A percentile compares a stretch with the other conserved stretches of the same genome.
phyloP scores from a whole-genome alignment of 2,113 vertebrate species.

The Poecile atricapillus region DNA sequence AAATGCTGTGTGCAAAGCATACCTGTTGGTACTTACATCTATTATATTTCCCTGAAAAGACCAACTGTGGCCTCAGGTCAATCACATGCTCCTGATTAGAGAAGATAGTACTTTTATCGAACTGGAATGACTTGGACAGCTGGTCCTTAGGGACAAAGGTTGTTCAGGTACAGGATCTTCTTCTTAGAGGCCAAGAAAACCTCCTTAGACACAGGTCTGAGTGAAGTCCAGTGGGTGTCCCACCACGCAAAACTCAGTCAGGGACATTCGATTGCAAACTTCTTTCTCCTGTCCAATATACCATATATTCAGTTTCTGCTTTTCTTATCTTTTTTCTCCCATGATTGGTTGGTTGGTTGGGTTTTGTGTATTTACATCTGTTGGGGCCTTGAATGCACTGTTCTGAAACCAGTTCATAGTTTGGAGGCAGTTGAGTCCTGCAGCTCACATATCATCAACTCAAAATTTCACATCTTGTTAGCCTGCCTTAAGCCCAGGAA shows the following conservation, averaged over 20 bases:
- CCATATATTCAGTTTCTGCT: neutral
- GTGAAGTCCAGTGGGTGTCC: neutral
- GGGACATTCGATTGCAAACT: neutral
- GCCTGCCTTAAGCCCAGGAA: neutral
- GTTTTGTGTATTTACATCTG: neutral
- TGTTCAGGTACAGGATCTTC: neutral
- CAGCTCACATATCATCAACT: neutral
- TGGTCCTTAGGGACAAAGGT: neutral
- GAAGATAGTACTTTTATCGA: neutral
- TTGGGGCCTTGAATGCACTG: neutral
- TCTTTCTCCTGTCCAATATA: neutral
- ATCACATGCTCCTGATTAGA: neutral
- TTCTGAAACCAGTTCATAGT: neutral
- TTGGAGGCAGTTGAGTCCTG: neutral
- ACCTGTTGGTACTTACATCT: neutral
- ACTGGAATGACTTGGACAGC: neutral
- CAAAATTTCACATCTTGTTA: neutral
- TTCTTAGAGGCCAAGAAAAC: neutral
- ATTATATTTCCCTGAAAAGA: neutral
- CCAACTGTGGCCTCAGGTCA: neutral
- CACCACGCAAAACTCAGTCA: neutral
- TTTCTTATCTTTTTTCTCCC: neutral
- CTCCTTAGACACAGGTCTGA: neutral
- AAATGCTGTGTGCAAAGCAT: neutral
- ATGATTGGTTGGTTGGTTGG: rapidly evolving